A percentile compares a stretch with the other conserved stretches of the same genome.
phyloP scores from a whole-genome alignment of 2,113 vertebrate species.

The Pionites leucogaster region DNA sequence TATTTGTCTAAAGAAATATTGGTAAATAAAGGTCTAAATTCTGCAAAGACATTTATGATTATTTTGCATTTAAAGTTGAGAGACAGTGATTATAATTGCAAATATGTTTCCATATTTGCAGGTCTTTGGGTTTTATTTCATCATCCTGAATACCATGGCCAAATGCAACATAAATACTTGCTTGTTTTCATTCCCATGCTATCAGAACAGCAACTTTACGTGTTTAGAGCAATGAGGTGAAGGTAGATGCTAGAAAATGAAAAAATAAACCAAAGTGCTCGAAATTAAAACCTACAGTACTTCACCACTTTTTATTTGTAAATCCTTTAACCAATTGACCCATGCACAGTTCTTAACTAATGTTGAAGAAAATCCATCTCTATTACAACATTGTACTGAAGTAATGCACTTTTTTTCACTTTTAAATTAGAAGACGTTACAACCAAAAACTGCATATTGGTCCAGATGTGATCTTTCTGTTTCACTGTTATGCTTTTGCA shows the following conservation, averaged over 20 bases:
- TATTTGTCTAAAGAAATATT: background rate
- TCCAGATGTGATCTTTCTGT: background rate
- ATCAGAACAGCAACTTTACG: background rate
- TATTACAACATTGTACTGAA: background rate
- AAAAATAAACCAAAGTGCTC: background rate
- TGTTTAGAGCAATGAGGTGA: fast-evolving
- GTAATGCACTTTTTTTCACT: background rate
- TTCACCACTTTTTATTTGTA: background rate
- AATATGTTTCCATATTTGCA: background rate
- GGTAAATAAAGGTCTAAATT: background rate
- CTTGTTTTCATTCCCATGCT: background rate
- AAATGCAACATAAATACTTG: fast-evolving
- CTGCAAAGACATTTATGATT: background rate
- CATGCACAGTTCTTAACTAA: background rate
- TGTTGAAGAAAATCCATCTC: background rate
- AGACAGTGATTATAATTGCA: background rate
- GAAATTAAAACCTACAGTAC: background rate
- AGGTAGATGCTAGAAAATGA: background rate
- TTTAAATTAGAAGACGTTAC: background rate
- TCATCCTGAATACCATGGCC: background rate
- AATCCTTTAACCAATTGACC: background rate
- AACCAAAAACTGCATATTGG: background rate
- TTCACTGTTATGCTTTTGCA: background rate
- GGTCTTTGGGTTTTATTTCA: background rate
- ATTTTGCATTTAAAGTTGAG: background rate